A percentile compares a stretch with the other conserved stretches of the same genome.
Evolutionary conservation across 2,888 invertebrate genomes (phyloP).

Genomic region (Limnephilus lunatus): DNA sequence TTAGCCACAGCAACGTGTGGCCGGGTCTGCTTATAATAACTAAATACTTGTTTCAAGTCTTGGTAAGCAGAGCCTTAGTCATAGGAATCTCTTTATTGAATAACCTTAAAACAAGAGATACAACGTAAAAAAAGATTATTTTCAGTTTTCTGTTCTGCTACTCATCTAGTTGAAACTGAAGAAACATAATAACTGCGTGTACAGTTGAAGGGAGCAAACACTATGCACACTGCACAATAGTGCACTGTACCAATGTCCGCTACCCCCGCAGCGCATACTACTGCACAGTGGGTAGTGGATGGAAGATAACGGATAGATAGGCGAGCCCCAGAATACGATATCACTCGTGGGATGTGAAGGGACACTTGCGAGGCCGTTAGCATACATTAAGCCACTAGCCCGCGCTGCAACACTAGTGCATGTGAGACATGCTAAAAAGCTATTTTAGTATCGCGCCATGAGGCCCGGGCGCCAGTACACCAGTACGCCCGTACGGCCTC

Average conservation of each 20-base stretch:
- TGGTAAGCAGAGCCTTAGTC: too few species aligned
- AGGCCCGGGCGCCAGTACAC: not conserved
- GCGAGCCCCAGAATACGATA: constrained; percentile 54
- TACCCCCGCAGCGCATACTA: not conserved
- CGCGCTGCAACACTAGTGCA: not conserved
- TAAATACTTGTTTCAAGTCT: too few species aligned
- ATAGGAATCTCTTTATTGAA: too few species aligned
- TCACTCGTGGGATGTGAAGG: constrained; percentile 56
- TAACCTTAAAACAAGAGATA: too few species aligned
- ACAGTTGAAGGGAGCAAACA: too few species aligned
- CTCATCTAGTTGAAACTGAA: too few species aligned
- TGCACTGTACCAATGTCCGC: not conserved
- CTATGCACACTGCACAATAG: not conserved
- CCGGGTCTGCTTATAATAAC: too few species aligned
- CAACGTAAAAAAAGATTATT: too few species aligned
- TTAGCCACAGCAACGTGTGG: too few species aligned
- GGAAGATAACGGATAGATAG: constrained; percentile 17
- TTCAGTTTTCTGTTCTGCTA: too few species aligned
- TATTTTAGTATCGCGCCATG: not conserved
- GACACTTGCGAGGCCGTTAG: constrained; percentile 58
- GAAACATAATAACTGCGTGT: too few species aligned
- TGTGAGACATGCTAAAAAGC: constrained; percentile 10
- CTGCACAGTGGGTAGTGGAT: not conserved
- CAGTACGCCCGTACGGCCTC: not conserved
- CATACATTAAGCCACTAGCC: constrained; percentile 53